Percentiles rank a stretch among this genome's conserved stretches.
Evolutionary conservation across 92 coral and sea anemone genomes (phyloP).

Genomic region (Metridium senile): DNA sequence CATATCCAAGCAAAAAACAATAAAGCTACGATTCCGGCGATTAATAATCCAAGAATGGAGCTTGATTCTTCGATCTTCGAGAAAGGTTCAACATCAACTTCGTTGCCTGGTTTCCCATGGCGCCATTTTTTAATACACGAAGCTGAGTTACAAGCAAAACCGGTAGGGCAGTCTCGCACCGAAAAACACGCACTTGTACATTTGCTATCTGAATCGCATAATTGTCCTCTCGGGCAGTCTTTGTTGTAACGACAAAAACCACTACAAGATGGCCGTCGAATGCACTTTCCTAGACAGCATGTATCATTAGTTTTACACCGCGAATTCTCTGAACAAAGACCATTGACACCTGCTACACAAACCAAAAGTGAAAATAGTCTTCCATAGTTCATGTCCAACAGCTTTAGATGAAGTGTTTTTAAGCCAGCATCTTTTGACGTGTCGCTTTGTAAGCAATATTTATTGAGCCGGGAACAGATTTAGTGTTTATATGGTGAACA

Average conservation of each 20-base stretch:
- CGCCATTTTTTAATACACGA: constrained; percentile 43
- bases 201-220: constrained; percentile 8
- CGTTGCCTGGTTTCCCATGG: constrained; percentile 22
- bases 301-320: constrained; percentile 11
- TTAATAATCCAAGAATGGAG: constrained; percentile 35
- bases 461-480: too few relatives aligned
- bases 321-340: constrained; percentile 7
- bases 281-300: constrained; percentile 28
- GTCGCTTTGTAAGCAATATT: too few relatives aligned
- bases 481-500: too few relatives aligned
- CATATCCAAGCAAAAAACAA: constrained; percentile 48
- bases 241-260: constrained; percentile 34
- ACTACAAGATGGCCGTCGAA: constrained; percentile 18
- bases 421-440: too few relatives aligned
- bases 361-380: background rate
- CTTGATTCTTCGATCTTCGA: constrained; percentile 48
- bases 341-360: constrained; percentile 11
- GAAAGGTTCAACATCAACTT: constrained; percentile 22
- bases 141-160: constrained; percentile 32
- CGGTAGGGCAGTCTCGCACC: constrained; percentile 16
- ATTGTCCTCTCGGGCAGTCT: constrained; percentile 27
- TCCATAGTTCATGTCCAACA: background rate
- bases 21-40: constrained; percentile 40
- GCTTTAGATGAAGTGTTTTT: background rate
- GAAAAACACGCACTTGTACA: constrained; percentile 19